Evolutionary conservation across 1,140 invertebrate species (phyloP), one percentile per base, ranked within the genome.

Genomic region (Bombus pascuorum): DNA sequence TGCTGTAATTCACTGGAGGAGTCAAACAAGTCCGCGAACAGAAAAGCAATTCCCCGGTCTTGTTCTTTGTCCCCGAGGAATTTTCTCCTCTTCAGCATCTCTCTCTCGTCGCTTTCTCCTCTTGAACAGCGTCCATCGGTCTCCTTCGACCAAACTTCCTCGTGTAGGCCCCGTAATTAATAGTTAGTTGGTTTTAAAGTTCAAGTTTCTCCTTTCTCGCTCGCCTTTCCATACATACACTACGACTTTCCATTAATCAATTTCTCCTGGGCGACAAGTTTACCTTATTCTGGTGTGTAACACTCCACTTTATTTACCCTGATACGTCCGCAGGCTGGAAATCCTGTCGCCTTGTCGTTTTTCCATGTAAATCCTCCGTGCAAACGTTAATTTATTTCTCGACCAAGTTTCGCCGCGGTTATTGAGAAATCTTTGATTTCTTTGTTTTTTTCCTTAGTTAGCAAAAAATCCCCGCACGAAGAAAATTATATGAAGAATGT

Each of bases 141-240:
- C n/a, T 34, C 32, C 44, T n/a, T 57, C 34, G 37, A 15, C 70
- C 5, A 22, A 79, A 78, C 44, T 84, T 84, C 28, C 65, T 34
- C 22, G n/a, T n/a, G 22, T 25, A 53, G 25, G 28, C 53, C n/a
- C 18, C 28, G 75, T 84, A 84, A 84, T 84, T 84, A 79, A 84
- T 84, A 70, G 82, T 47, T 78, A 70, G 82, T 47, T 78, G 75
- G 66, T 84, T 79, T 79, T 79, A 59, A 78, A 84, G 75, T 84
- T 84, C 37, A 25, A 71, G 65, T 42, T 47, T 34, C 44, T 77
- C 37, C 25, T 12, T 34, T 77, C 28, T 44, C 15, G 47, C 25
- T 74, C 32, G 22, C 6, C 32, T 25, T 25, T 9, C n/a, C 9
- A 13, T n/a, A 34, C 53, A 22, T 22, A 25, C n/a, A 15, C 32